Conservation (phyloP, 2,797 vertebrate genomes). For the Pagetopsis macropterus region DNA sequence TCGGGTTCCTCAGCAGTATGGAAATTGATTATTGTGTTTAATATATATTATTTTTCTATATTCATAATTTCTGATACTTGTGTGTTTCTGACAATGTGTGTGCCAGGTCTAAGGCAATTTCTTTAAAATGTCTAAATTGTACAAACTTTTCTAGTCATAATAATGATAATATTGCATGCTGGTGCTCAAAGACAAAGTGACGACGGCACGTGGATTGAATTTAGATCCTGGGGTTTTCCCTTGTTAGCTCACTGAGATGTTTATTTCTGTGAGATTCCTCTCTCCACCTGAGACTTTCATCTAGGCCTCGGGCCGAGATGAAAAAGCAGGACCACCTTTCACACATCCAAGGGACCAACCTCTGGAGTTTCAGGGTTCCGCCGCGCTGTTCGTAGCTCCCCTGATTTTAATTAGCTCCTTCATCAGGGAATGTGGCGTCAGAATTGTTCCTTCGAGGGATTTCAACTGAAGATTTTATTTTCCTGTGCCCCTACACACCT, state of each 20-base stretch:
- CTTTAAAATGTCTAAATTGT: no score
- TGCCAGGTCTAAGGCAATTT: no score
- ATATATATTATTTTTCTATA: no score
- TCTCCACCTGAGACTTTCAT: slow-evolving; percentile 51
- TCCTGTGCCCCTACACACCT: slow-evolving; percentile 45
- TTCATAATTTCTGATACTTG: no score
- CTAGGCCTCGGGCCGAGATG: slow-evolving; percentile 48
- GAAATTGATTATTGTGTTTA: no score
- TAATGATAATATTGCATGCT: no score
- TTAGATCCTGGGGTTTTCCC: background rate
- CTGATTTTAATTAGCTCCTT: slow-evolving; percentile 79
- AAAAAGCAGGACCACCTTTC: slow-evolving; percentile 54
- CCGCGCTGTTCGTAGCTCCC: slow-evolving; percentile 36
- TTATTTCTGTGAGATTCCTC: slow-evolving; percentile 37
- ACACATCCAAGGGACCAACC: slow-evolving; percentile 36
- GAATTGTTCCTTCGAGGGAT: slow-evolving; percentile 76
- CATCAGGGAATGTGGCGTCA: slow-evolving; percentile 67
- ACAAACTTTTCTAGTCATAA: no score
- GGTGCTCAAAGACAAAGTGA: no score
- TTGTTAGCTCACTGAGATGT: slow-evolving; percentile 22
- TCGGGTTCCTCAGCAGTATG: no score
- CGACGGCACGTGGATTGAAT: background rate
- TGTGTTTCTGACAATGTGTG: no score
- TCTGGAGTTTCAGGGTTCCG: slow-evolving; percentile 43
- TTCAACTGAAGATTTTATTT: slow-evolving; percentile 63